Evolutionary conservation across 2,797 vertebrate genomes (phyloP).

Genomic region (Phalanger gymnotis): DNA sequence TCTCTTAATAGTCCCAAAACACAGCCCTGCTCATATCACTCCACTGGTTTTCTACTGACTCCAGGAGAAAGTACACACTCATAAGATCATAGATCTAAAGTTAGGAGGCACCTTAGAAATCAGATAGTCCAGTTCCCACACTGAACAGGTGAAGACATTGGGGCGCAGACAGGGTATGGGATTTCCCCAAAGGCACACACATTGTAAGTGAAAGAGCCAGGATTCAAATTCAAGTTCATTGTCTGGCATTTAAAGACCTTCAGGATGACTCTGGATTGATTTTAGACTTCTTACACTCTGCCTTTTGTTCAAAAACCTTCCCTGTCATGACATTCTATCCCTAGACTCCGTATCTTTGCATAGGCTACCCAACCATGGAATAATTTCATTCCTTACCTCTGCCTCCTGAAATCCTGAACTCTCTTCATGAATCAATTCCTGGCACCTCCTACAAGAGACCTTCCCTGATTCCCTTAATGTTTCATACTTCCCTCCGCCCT

Average conservation of each 20-base stretch:
- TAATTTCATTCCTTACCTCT: not conserved
- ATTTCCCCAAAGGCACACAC: not conserved
- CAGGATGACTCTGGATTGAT: not conserved
- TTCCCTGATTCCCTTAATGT: not conserved
- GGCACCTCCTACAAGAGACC: not conserved
- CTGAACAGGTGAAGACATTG: not conserved
- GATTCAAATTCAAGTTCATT: not conserved
- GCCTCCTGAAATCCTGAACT: not conserved
- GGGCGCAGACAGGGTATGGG: accelerated
- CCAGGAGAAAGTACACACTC: not conserved
- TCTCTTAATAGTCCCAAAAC: not conserved
- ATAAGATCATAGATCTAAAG: not conserved
- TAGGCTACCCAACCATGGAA: not conserved
- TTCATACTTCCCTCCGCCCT: not conserved
- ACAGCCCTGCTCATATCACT: not conserved
- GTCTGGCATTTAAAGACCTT: not conserved
- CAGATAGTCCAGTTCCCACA: not conserved
- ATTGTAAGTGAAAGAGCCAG: not conserved
- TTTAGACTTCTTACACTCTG: not conserved
- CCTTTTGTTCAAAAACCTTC: not conserved
- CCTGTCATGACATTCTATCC: not conserved
- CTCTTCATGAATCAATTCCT: not conserved
- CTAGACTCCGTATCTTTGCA: not conserved
- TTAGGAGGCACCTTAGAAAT: not conserved
- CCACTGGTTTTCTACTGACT: not conserved